A percentile compares a stretch with the other conserved stretches of the same genome.
phyloP scores from a whole-genome alignment of 2,888 invertebrate genomes.

The Rhodophaea formosa region DNA sequence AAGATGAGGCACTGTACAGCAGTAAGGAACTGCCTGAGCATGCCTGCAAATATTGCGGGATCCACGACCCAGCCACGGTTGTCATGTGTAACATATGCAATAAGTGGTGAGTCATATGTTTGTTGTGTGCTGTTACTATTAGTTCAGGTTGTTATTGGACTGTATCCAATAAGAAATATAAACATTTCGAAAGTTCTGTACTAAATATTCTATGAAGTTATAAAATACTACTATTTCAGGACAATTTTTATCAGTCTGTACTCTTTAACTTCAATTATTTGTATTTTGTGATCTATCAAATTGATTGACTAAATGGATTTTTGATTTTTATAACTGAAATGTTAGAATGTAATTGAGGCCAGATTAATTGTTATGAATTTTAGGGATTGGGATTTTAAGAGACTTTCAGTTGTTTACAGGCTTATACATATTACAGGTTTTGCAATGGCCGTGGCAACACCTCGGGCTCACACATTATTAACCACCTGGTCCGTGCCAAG shows the following conservation, averaged over 20 bases:
- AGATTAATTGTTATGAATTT: no score
- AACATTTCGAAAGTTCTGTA: neutral
- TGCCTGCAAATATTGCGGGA: constrained; percentile 99
- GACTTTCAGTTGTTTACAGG: neutral
- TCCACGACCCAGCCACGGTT: constrained; percentile 98
- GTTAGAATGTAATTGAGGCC: no score
- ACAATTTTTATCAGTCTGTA: no score
- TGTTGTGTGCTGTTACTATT: neutral
- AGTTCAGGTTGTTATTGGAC: constrained; percentile 3
- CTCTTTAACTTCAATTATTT: no score
- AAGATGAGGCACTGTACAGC: constrained; percentile 94
- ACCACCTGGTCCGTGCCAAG: constrained; percentile 99
- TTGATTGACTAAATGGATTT: no score
- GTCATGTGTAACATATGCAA: constrained; percentile 99
- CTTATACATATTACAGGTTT: constrained; percentile 80
- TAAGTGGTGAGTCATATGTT: constrained; percentile 87
- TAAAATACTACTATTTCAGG: no score
- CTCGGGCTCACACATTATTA: constrained; percentile 98
- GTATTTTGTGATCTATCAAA: no score
- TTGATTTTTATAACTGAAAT: no score
- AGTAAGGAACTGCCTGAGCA: constrained; percentile 95
- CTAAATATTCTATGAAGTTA: neutral
- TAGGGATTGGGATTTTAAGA: neutral
- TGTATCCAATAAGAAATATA: neutral
- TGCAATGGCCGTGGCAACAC: constrained; percentile 99